A percentile compares a stretch with the other conserved stretches of the same genome.
These are phyloP conservation scores for Plebejus argus DNA, from an alignment of 2,888 invertebrate species.

Conservation along the genomic window DNA sequence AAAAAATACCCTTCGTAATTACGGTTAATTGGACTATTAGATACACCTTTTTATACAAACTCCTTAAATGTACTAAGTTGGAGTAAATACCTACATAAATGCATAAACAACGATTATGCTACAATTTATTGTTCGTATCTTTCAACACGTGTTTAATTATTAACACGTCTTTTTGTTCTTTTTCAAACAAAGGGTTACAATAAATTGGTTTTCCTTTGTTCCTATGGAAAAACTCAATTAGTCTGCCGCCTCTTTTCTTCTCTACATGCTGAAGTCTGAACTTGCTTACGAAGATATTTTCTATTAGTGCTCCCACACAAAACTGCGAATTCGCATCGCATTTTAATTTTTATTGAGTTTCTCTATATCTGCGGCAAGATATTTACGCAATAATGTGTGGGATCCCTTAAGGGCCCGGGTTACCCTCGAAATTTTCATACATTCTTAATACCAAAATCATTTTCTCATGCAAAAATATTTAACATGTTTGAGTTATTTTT, in stretches of 20 bases:
- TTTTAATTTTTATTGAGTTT: no score
- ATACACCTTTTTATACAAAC: background rate
- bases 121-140: conserved; percentile 18
- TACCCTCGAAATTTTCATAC: no score
- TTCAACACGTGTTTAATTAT: conserved; percentile 21
- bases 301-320: background rate
- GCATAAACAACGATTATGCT: conserved; percentile 14
- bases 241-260: background rate
- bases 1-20: background rate
- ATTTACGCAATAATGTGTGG: no score
- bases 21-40: background rate
- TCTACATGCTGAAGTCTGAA: background rate
- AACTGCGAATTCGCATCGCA: no score
- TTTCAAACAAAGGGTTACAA: conserved; percentile 32
- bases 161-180: conserved; percentile 23
- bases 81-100: conserved; percentile 9
- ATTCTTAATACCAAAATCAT: no score
- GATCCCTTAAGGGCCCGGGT: no score
- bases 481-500: no score
- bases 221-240: background rate
- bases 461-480: no score
- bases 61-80: conserved; percentile 14
- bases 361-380: no score
- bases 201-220: conserved; percentile 24
- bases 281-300: background rate